Conservation (phyloP, 2,797 vertebrate species). For the Crypturellus tataupa region DNA sequence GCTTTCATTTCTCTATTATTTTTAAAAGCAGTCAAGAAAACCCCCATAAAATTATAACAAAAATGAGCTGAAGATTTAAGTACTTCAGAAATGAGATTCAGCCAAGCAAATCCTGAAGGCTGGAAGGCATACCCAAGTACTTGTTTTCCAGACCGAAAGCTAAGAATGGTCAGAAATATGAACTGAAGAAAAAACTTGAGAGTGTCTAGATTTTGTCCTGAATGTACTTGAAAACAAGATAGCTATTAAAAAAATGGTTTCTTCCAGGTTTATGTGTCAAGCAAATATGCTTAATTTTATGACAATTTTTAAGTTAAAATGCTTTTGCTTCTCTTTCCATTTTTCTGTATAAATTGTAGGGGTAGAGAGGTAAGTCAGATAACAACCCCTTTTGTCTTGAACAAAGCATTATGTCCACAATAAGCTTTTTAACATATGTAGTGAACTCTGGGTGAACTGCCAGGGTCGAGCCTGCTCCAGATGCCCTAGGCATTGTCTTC, state of each 20-base stretch:
- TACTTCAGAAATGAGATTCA: not conserved
- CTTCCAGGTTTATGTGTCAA: not conserved
- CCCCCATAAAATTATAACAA: not conserved
- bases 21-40: not conserved
- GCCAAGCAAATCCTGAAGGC: not conserved
- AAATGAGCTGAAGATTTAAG: not conserved
- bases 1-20: not conserved
- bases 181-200: not conserved
- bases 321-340: not conserved
- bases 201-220: not conserved
- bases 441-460: not conserved
- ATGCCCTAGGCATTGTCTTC: not conserved
- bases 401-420: not conserved
- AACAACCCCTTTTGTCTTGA: not conserved
- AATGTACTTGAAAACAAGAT: not conserved
- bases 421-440: not conserved
- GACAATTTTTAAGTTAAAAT: no score
- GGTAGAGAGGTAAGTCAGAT: no score
- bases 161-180: not conserved
- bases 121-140: not conserved
- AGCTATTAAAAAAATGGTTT: not conserved
- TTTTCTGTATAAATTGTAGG: not conserved
- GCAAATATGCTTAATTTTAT: not conserved
- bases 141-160: not conserved
- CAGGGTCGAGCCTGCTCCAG: accelerated